Base-by-base conservation (phyloP, 2,888 invertebrate species). In the Drosophila subsilvestris region DNA sequence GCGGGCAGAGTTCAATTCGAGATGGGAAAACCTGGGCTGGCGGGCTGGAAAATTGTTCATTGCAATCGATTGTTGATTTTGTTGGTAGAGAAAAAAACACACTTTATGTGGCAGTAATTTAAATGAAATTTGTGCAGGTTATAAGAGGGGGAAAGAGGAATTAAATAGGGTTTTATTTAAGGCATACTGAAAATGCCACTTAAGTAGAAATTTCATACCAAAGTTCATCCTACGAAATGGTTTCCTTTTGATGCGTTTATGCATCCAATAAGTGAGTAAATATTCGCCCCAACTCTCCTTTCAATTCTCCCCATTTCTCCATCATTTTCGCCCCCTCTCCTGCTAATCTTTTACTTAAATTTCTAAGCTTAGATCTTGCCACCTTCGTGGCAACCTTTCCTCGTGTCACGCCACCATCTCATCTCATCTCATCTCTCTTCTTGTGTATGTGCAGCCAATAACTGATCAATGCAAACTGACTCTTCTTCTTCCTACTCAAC, bases 391-490 rank as follows among this genome's bases (percentile, higher is more conserved):
- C 14, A 10, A n/a, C 5, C 17, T 12, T 45, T 27, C 18, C 27
- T 51, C 74, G 79, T 72, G 71, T 55, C 71, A 58, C 65, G 63
- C 42, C 27, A 29, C 22, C 61, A 47, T 59, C 60, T 20, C 32
- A 22, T 27, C 27, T 2, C 27, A 27, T 27, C 62, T 45, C 57
- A 43, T 14, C 42, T 47, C 25, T 53, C 25, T 58, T 65, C 65
- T 62, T 56, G 63, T 55, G 54, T 74, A 68, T 55, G 73, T 62
- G 80, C 78, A 82, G 78, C 77, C 84, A 84, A 84, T 84, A 84
- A 77, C 70, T 70, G 86, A 81, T 80, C 84, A 83, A 77, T 74
- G 71, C 73, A 77, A 76, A 80, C 80, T 82, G 78, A 69, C 69
- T 73, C 69, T 84, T 84, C 67, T 65, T 69, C 79, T 70, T 4